Percentiles rank a stretch among this genome's conserved stretches.
These are phyloP conservation scores for Pangasius mekongensis DNA, from an alignment of 2,797 vertebrate genomes.

Conservation along the genomic window DNA sequence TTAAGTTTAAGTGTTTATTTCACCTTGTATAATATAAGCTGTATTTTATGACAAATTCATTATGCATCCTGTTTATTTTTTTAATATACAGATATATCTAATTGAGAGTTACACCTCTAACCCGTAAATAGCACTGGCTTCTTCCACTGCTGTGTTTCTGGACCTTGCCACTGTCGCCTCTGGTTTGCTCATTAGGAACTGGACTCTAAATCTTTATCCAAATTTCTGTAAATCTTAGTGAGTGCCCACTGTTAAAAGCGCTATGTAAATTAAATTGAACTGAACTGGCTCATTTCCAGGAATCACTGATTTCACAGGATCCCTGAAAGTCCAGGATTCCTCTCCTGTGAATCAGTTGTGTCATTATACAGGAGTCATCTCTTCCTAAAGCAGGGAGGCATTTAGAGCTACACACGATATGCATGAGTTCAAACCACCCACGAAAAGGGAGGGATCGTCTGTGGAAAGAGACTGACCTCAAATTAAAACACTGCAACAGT, in stretches of 20 bases:
- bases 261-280: not conserved
- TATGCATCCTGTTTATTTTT: not conserved
- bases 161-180: not conserved
- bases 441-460: not conserved
- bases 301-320: not conserved
- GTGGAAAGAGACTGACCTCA: slow-evolving; percentile 26
- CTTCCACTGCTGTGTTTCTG: not conserved
- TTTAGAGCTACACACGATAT: not conserved
- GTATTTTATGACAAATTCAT: not conserved
- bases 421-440: slow-evolving; percentile 21
- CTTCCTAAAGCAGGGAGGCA: slow-evolving; percentile 1
- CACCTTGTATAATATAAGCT: not conserved
- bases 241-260: not conserved
- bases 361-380: not conserved
- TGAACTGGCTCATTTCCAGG: not conserved
- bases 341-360: not conserved
- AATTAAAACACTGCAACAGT: slow-evolving; percentile 2
- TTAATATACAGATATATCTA: not conserved
- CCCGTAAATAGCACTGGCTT: not conserved
- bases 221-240: not conserved
- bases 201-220: not conserved
- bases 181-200: not conserved
- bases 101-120: not conserved
- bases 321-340: not conserved
- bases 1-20: not conserved